Base-by-base conservation (phyloP, 1,140 invertebrate genomes). In the Brachionus angularis region DNA sequence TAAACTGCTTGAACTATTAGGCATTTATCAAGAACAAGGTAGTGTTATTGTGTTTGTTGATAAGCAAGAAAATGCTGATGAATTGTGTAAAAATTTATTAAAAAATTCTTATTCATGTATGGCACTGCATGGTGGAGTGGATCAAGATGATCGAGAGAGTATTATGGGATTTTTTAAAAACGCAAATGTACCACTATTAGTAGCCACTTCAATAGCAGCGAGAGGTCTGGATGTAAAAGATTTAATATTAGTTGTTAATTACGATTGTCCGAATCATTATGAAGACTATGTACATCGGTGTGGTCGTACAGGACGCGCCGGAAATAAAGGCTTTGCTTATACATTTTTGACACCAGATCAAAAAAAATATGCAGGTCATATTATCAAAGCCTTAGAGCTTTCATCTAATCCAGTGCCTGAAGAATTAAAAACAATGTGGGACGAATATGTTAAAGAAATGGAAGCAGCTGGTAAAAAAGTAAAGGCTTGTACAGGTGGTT, bases 221-320 rank as follows among this genome's bases (percentile, higher is more conserved):
- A 83, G 96, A 73, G 96, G 96, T 0, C 83, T 99, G 5, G 96
- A 99, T 83, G 96, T 99, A 0, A 98, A 98, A 79, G 92, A 98
- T 76, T 85, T 98, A 2, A 95, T 97, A 74, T 82, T 99, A 1
- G 96, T 99, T 1, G 88, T 99, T 0, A 99, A 99, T 82, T 99
- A 97, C 81, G 96, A 99, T 83, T 97, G 94, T 79, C 96, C 96
- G 0, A 99, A 99, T 84, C 96, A 99, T 82, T 98, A 98, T 79
- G 96, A 99, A 83, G 96, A 99, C 83, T 99, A 99, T 81, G 96
- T 99, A 8, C 96, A 99, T 80, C 84, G 96, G 76, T 97, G 93
- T 82, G 96, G 96, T 14, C 80, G 86, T 33, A 87, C 86, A 14
- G 86, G 86, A 27, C 80, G 96, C 50, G 96, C 96, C 25, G 96